Base-by-base conservation (phyloP, 2,888 invertebrate species). In the Amorpha juglandis region DNA sequence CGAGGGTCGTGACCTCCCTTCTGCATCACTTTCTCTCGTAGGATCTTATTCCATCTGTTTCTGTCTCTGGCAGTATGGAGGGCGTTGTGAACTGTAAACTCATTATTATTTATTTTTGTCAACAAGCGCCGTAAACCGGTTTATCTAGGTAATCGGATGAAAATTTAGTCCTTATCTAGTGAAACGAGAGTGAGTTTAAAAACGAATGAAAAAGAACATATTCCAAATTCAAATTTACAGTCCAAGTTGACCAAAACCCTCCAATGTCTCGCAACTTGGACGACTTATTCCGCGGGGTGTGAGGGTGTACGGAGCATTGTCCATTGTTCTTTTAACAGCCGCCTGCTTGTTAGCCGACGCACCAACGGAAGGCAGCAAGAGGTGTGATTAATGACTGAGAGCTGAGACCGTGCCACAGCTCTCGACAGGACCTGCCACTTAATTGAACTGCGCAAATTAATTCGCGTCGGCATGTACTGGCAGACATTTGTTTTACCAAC, bases 311-410 rank as follows among this genome's bases (percentile, higher is more conserved):
- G 79, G 70, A 74, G 75, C 79, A 90, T 90, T 87, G 90, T 90
- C 86, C 89, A 92, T 92, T 92, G 92, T 92, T 91, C 92, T 90
- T 91, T 90, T 91, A 91, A 90, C 90, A 89, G 90, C 82, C 86
- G 79, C 79, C 76, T 80, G 90, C 91, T 90, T 91, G 92, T 92
- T 92, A 92, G 87, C 81, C 79, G 81, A 73, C 75, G 81, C 71
- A 78, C 70, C 77, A 78, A 73, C 75, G 71, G 75, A 72, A 74
- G 76, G 76, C 79, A 72, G 71, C 77, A 74, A 84, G 84, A 88
- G 86, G 86, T 83, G 86, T 82, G 84, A 84, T 84, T 85, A 83
- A 85, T 82, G 85, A 86, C 82, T 50, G 50, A 38, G 50, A 38
- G 35, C 11, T 16, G 38, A 58, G 42, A 42, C 38, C 42, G 9